Evolutionary conservation across 2,888 invertebrate genomes (phyloP).

Genomic region (Pegoplata infirma): DNA sequence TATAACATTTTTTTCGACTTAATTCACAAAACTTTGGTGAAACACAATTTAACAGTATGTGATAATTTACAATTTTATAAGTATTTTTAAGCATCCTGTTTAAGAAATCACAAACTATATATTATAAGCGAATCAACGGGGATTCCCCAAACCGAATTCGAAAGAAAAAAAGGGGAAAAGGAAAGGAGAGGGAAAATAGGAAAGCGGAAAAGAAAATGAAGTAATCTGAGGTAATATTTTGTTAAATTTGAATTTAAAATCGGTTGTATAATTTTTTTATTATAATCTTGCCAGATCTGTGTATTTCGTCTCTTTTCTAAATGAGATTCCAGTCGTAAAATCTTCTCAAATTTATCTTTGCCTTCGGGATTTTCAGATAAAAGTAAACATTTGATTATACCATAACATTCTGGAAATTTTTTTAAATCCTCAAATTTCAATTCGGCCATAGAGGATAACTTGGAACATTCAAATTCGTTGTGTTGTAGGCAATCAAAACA

Average conservation of each 20-base stretch:
- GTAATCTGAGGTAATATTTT: too few species aligned
- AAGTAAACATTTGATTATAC: constrained; percentile 78
- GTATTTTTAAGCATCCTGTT: too few species aligned
- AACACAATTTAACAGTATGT: too few species aligned
- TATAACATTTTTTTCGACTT: too few species aligned
- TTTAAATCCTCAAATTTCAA: constrained; percentile 74
- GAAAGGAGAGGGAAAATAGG: too few species aligned
- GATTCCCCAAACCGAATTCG: too few species aligned
- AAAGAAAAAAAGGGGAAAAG: too few species aligned
- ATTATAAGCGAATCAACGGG: too few species aligned
- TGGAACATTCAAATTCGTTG: constrained; percentile 79
- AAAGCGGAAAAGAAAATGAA: too few species aligned
- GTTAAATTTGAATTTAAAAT: constrained; percentile 67
- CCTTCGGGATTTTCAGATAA: constrained; percentile 77
- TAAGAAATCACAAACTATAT: too few species aligned
- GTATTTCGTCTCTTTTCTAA: constrained; percentile 79
- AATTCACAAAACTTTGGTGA: too few species aligned
- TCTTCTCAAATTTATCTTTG: constrained; percentile 78
- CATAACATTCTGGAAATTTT: constrained; percentile 66
- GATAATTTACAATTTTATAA: too few species aligned
- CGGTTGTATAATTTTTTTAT: constrained; percentile 78
- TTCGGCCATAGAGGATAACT: constrained; percentile 76
- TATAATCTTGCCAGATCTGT: constrained; percentile 80
- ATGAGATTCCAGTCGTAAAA: constrained; percentile 81
- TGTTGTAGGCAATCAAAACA: constrained; percentile 78